Evolutionary conservation across 35 echinoderm and acorn worm species (phyloP), one percentile per base, ranked within the genome.

Genomic region (Chiridota heheva): DNA sequence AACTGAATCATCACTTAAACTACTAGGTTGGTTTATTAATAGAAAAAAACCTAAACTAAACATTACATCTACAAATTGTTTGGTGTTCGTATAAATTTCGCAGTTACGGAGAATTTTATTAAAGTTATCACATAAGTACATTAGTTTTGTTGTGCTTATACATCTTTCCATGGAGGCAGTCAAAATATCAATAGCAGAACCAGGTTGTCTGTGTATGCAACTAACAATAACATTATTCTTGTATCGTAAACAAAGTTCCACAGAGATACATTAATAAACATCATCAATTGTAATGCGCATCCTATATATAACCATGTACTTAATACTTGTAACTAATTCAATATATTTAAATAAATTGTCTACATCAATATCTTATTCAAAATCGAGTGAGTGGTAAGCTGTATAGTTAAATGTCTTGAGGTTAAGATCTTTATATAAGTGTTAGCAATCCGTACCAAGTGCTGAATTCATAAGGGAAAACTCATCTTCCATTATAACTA

Each of bases 121-220:
- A 31, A 66, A 66, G n/a, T 66, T 37, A 27, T 37, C 62, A 66
- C 62, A 66, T 66, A n/a, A n/a, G n/a, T n/a, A n/a, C n/a, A n/a
- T n/a, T n/a, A n/a, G n/a, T n/a, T 37, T 32, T 66, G 34, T 66
- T 32, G 7, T 66, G 7, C 62, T 16, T 66, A 29, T 65, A 66
- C 62, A 66, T 66, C 28, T 66, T 66, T 66, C 24, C 26, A 76
- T 53, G 18, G 47, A 5, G 33, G 45, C 71, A 10, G 32, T 75
- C 25, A 75, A 75, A 48, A 51, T n/a, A 38, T 75, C 30, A 32
- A 75, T 48, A 53, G 24, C 27, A 17, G 44, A 75, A 4, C 71
- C 46, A 76, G 75, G 75, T 79, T 61, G 56, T 79, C 75, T 79
- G 5, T 61, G 61, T 36, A 79, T 42, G 41, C 55, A 79, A 79